Percentiles rank a stretch among this genome's conserved stretches.
Conservation (phyloP, 2,797 vertebrate genomes). For the Cyclura pinguis region DNA sequence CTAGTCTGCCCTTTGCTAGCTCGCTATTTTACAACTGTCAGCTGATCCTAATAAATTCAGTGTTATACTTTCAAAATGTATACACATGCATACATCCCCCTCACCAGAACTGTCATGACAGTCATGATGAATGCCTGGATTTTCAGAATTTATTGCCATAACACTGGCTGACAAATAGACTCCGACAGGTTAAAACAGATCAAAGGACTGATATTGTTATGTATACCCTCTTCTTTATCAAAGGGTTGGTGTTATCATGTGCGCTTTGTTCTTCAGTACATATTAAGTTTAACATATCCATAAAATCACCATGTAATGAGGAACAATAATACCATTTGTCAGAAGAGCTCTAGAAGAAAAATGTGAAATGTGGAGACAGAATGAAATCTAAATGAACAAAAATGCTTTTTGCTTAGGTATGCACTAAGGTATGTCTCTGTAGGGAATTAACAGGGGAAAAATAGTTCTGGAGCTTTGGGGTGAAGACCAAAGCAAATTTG, state of each 20-base stretch:
- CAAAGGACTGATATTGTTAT: no score
- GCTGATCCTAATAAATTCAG: no score
- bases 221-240: not conserved
- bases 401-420: not conserved
- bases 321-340: not conserved
- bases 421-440: not conserved
- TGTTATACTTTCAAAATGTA: no score
- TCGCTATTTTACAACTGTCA: no score
- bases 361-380: not conserved
- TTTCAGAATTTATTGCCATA: no score
- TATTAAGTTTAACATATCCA: not conserved
- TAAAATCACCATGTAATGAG: not conserved
- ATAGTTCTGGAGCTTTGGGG: not conserved
- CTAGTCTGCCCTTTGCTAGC: no score
- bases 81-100: no score
- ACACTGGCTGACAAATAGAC: not conserved
- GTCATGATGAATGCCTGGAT: no score
- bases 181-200: not conserved
- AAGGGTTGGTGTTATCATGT: not conserved
- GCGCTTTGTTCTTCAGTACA: not conserved
- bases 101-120: no score
- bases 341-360: not conserved
- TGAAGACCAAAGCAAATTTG: not conserved
- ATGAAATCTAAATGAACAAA: not conserved
- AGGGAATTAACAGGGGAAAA: conserved; percentile 10